Conservation (phyloP, 2,113 vertebrate genomes). For the Eira barbara region DNA sequence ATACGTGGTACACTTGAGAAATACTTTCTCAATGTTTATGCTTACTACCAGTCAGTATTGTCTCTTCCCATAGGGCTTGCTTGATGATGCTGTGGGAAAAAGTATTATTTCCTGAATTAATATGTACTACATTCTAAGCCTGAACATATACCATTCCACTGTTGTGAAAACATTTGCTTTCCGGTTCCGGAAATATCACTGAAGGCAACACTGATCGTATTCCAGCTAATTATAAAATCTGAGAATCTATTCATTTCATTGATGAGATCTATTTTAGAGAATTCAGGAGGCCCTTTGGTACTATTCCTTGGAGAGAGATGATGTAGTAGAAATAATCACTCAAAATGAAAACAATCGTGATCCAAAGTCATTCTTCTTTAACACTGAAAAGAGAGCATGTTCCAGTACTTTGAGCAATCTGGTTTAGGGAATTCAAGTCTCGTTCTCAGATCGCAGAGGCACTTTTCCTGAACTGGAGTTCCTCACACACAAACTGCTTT, state of each 20-base stretch:
- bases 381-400: conserved; percentile 43
- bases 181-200: conserved; percentile 38
- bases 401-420: conserved; percentile 37
- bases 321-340: conserved; percentile 51
- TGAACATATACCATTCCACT: neutral
- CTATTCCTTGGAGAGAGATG: conserved; percentile 13
- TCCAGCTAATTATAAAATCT: conserved; percentile 50
- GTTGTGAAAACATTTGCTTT: conserved; percentile 40
- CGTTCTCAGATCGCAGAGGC: neutral
- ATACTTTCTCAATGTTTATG: conserved; percentile 34
- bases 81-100: neutral
- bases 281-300: conserved; percentile 38
- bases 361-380: conserved; percentile 48
- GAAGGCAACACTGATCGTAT: neutral
- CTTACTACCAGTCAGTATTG: neutral
- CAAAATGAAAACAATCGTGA: conserved; percentile 50
- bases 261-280: conserved; percentile 43
- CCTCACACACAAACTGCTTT: neutral
- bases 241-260: conserved; percentile 45
- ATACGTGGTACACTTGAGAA: conserved; percentile 22
- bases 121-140: conserved; percentile 28
- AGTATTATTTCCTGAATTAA: conserved; percentile 18
- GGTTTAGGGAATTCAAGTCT: conserved; percentile 31
- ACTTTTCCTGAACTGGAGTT: neutral
- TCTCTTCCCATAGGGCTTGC: conserved; percentile 17